Conservation (phyloP, 2,113 vertebrate genomes). For the Lophochroa leadbeateri region DNA sequence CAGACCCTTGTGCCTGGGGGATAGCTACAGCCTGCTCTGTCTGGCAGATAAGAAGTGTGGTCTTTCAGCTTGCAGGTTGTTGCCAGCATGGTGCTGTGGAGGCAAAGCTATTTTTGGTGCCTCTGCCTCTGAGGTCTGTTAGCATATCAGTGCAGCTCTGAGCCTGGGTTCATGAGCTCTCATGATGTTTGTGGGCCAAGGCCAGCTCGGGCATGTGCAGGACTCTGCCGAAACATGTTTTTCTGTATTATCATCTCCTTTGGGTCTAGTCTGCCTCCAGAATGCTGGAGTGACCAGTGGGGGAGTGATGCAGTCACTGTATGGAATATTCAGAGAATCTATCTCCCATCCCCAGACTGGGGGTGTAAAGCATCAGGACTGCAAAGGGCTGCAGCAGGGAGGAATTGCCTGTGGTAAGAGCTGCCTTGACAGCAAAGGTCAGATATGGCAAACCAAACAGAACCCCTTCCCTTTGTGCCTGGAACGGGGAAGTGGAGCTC, state of each 20-base stretch:
- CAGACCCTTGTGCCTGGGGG: neutral
- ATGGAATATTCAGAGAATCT: neutral
- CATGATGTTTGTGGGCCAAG: neutral
- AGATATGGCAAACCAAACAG: accelerated
- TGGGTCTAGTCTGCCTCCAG: neutral
- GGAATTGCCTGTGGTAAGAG: neutral
- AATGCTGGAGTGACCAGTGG: neutral
- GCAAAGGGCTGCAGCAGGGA: neutral
- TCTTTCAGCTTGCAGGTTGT: neutral
- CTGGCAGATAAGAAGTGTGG: neutral
- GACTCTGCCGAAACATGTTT: neutral
- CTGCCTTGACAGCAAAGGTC: neutral
- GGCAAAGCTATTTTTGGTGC: neutral
- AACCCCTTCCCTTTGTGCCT: accelerated
- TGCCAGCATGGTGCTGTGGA: neutral
- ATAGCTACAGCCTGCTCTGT: neutral
- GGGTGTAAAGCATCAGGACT: neutral
- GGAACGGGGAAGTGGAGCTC: neutral
- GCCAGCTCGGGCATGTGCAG: neutral
- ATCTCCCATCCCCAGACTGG: neutral
- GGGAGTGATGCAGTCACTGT: accelerated
- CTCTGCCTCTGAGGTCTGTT: neutral
- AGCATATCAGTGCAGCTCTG: neutral
- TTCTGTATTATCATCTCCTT: neutral
- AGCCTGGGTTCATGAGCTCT: neutral